Evolutionary conservation across 2,113 vertebrate genomes (phyloP), one percentile per base, ranked within the genome.

Genomic region (Lipophrys pholis): DNA sequence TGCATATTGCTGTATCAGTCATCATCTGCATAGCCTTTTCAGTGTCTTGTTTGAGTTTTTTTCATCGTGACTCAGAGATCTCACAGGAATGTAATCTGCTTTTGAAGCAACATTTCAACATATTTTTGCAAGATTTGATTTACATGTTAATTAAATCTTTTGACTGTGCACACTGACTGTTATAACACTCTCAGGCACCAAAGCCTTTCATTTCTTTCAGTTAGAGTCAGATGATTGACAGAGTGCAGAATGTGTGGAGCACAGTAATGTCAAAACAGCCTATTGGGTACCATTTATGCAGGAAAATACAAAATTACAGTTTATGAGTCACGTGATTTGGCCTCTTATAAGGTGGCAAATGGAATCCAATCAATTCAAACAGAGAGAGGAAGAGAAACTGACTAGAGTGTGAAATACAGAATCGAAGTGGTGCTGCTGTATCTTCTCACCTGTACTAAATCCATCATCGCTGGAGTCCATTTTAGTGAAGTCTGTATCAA

Each of bases 391-490:
- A 63, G 12, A 65, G 50, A 42, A 39, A 35, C 50, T 65, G 11
- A 35, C 53, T 35, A 4, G 30, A 45, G 30, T 45, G 11, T 36
- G 58, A 64, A 72, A 61, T 6, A 40, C 12, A 14, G 54, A 2
- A 16, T 60, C 39, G 48, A 21, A 42, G 1, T 52, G 36, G 17
- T 16, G 6, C 48, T 8, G 51, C 39, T 5, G 6, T 21, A 6
- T 61, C 9, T 54, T 38, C 50, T 69, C 82, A 96, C 95, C 95
- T 95, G 95, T 95, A 84, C 95, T 96, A 59, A 93, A 93, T 90
- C 95, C 93, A 88, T 96, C 95, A 78, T 96, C 95, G 51, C 95
- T 93, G 74, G 94, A 94, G 89, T 94, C 95, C 81, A 95, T 93
- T 92, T 92, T 95, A 72, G 92, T 93, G 89, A 95, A 94, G 90